A percentile compares a stretch with the other conserved stretches of the same genome.
phyloP scores from a whole-genome alignment of 2,888 invertebrate species.

The Cryptus viduatorius region DNA sequence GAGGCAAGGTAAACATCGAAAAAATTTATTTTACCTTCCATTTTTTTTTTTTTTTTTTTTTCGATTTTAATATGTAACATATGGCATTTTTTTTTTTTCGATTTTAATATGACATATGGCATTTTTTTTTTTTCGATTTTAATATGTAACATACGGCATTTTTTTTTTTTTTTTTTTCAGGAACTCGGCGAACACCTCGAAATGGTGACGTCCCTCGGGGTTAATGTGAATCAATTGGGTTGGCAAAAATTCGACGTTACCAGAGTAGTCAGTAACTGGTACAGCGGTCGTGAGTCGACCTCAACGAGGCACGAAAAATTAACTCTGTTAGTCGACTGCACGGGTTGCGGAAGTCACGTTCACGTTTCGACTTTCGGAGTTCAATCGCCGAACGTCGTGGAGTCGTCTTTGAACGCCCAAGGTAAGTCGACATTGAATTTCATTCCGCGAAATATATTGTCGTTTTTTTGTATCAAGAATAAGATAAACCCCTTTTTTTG shows the following conservation, averaged over 20 bases:
- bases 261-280: constrained; percentile 91
- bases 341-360: constrained; percentile 92
- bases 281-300: constrained; percentile 81
- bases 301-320: constrained; percentile 86
- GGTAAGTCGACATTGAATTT: constrained; percentile 72
- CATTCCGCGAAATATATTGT: background rate
- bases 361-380: constrained; percentile 87
- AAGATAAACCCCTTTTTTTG: background rate
- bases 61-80: background rate
- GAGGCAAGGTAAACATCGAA: constrained; percentile 86
- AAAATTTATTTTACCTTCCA: background rate
- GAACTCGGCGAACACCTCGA: constrained; percentile 83
- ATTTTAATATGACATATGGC: background rate
- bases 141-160: background rate
- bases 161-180: constrained; percentile 69
- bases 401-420: constrained; percentile 82
- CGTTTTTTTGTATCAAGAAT: background rate
- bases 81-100: constrained; percentile 7
- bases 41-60: background rate
- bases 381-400: constrained; percentile 82
- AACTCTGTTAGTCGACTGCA: constrained; percentile 93
- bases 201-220: constrained; percentile 83
- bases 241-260: constrained; percentile 96
- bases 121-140: background rate
- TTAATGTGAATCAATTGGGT: constrained; percentile 89